Base-by-base conservation (phyloP, 2,113 vertebrate species). In the Pollachius pollachius region DNA sequence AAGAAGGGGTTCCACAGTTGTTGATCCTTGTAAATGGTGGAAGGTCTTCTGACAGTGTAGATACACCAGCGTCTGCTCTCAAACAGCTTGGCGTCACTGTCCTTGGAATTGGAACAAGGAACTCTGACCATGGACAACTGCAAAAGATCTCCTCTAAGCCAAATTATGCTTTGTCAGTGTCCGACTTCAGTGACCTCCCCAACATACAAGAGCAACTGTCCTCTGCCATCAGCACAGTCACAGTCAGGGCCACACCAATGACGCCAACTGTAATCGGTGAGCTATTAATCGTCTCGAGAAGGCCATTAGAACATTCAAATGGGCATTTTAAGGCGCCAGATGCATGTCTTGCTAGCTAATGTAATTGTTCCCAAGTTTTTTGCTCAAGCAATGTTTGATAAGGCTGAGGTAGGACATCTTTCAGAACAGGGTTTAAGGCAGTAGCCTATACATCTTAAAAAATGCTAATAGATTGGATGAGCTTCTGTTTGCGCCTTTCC, bases 131-230 rank as follows among this genome's bases (percentile, higher is more conserved):
- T 18, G 71, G 15, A 16, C 79, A 84, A 72, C 16, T 85, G 63
- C 70, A 81, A 34, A 85, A 25, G 37, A 76, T 85, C 57, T 84
- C 87, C 15, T 37, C 69, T 70, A 61, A 65, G 0, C 79, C 72
- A 2, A 70, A 25, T 18, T 79, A 76, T 62, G 64, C 75, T n/a
- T 8, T 87, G 1, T 76, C 80, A 13, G 70, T 85, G 5, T 54
- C 65, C 64, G 78, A 84, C 21, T 75, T 85, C 27, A 65, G 48
- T 71, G 72, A 87, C 4, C 81, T 83, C 8, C 68, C 80, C 21
- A 74, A 34, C 72, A 52, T 84, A 27, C 67, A 81, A 52, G 65
- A 79, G 7, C 65, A 69, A 16, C 79, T 87, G 21, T 70, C 72
- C 62, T 58, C 77, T 48, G 65, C 76, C 34, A 67, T 71, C 62